Evolutionary conservation across 2,113 vertebrate species (phyloP).

Genomic region (Misgurnus mizolepis): DNA sequence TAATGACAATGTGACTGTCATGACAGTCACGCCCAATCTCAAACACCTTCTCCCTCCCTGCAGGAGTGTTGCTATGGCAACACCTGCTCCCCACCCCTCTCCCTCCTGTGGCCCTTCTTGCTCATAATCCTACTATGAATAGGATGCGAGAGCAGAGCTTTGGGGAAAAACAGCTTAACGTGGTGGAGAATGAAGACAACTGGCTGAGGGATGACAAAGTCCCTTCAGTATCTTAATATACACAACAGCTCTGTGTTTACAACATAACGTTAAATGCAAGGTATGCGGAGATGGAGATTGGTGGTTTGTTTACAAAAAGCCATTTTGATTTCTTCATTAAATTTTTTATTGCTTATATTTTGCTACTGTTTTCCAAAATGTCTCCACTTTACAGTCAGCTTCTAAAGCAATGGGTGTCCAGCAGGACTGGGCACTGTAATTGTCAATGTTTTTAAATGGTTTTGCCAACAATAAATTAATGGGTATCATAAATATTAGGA

Average conservation of each 20-base stretch:
- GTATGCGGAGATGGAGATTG: constrained; percentile 14
- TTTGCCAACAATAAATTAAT: too few species aligned
- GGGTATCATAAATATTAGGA: too few species aligned
- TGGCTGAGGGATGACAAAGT: constrained; percentile 52
- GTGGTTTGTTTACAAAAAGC: constrained; percentile 8
- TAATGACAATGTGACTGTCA: constrained; percentile 1
- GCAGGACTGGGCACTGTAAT: too few species aligned
- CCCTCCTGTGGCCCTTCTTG: background rate
- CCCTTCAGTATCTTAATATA: constrained; percentile 16
- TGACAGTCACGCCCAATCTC: constrained; percentile 4
- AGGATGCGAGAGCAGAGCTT: constrained; percentile 67
- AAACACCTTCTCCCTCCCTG: constrained; percentile 43
- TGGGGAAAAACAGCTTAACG: constrained; percentile 63
- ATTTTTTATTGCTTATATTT: too few species aligned
- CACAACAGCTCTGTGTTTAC: constrained; percentile 15
- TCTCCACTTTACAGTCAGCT: background rate
- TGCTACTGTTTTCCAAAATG: too few species aligned
- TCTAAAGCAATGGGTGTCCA: background rate
- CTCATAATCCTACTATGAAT: constrained; percentile 75
- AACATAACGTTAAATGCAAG: constrained; percentile 10
- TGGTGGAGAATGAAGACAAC: constrained; percentile 63
- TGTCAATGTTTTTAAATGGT: too few species aligned
- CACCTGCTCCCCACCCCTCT: constrained; percentile 58
- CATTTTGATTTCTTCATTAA: background rate
- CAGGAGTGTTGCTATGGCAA: constrained; percentile 73